A percentile compares a stretch with the other conserved stretches of the same genome.
These are phyloP conservation scores for Orientallactaga sibirica DNA, from an alignment of 2,797 vertebrate genomes.

Conservation along the genomic window DNA sequence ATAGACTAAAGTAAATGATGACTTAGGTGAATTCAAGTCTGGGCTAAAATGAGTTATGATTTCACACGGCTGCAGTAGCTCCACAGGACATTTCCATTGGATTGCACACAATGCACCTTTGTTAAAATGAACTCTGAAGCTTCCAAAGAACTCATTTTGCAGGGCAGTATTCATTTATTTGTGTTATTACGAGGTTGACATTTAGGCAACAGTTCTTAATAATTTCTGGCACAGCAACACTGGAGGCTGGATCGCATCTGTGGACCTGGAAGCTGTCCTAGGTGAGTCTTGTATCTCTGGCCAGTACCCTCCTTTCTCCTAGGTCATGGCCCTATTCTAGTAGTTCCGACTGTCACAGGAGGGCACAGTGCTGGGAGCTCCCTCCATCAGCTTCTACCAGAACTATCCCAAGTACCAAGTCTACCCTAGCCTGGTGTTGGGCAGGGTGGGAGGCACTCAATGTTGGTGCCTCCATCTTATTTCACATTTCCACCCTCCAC, in stretches of 20 bases:
- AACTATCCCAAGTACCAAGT: no score
- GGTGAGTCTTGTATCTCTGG: neutral
- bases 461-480: neutral
- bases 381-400: no score
- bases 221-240: neutral
- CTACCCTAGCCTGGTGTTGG: neutral
- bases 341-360: neutral
- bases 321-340: neutral
- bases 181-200: neutral
- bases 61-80: neutral
- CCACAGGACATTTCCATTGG: neutral
- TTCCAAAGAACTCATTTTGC: conserved; percentile 4
- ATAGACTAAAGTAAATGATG: neutral
- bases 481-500: neutral
- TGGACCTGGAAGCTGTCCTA: no score
- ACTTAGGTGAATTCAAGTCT: neutral
- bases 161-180: neutral
- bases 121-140: conserved; percentile 11
- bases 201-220: neutral
- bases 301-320: neutral
- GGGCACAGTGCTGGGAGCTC: rapidly evolving
- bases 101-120: conserved; percentile 16
- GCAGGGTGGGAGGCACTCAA: neutral
- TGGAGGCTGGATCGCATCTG: neutral
- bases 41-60: conserved; percentile 21